These are phyloP conservation scores for Exephanes ischioxanthus DNA, from an alignment of 2,888 invertebrate species.

Conservation along the genomic window DNA sequence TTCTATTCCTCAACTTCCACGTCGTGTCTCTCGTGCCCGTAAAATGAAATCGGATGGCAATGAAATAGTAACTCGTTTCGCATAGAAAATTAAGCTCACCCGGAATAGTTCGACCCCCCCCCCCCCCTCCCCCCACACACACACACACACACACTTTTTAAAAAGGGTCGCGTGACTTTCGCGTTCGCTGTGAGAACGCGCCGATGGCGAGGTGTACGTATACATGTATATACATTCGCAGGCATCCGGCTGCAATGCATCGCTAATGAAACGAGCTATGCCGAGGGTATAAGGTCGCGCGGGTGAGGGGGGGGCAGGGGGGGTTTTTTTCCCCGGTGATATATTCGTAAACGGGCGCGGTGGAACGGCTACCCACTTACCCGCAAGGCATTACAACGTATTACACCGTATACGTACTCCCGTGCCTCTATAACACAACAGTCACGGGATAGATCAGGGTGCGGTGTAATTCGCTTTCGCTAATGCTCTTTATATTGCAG, in stretches of 20 bases:
- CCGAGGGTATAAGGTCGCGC: constrained; percentile 67
- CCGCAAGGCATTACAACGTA: constrained; percentile 31
- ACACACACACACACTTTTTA: background rate
- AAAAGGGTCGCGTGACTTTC: constrained; percentile 77
- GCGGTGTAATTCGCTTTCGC: constrained; percentile 57
- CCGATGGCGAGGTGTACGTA: background rate
- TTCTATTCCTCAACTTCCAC: background rate
- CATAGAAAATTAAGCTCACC: constrained; percentile 22
- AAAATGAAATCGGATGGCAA: background rate
- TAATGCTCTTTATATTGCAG: constrained; percentile 18
- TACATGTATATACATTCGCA: constrained; percentile 38
- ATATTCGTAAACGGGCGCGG: constrained; percentile 78
- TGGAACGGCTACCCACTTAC: constrained; percentile 76
- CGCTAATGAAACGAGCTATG: constrained; percentile 77
- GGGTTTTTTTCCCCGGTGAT: constrained; percentile 8
- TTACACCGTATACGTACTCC: constrained; percentile 20
- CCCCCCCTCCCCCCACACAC: background rate
- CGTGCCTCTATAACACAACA: constrained; percentile 3
- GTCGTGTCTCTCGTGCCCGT: background rate
- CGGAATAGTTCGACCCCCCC: background rate
- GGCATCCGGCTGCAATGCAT: constrained; percentile 77
- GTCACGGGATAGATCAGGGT: constrained; percentile 42
- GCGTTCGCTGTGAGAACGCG: constrained; percentile 65
- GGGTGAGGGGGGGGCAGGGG: background rate
- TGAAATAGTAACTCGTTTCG: constrained; percentile 20